Conservation (phyloP, 2,888 invertebrate genomes). For the Tiliacea aurago region DNA sequence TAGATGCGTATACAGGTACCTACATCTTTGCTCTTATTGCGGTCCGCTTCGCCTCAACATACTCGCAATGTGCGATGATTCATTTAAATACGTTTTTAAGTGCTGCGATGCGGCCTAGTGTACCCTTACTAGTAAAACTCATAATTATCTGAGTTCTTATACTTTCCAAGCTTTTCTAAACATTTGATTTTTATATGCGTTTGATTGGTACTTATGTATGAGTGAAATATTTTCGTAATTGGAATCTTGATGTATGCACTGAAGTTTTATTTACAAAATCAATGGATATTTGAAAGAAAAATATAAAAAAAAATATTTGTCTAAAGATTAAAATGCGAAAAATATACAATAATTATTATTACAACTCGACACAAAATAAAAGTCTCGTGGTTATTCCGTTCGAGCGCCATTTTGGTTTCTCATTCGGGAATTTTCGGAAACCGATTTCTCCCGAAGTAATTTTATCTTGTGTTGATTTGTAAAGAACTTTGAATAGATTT, state of each 20-base stretch:
- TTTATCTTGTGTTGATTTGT: slow-evolving; percentile 49
- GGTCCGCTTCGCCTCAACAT: slow-evolving; percentile 1
- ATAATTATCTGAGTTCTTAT: slow-evolving; percentile 24
- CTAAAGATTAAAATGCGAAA: slow-evolving; percentile 4
- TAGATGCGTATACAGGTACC: background rate
- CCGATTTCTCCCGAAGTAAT: slow-evolving; percentile 1
- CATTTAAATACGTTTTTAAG: slow-evolving; percentile 21
- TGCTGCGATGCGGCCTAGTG: slow-evolving; percentile 27
- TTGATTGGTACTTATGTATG: slow-evolving; percentile 43
- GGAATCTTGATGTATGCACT: slow-evolving; percentile 35
- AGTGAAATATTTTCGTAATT: slow-evolving; percentile 34
- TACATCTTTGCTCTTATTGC: background rate
- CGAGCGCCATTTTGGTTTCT: slow-evolving; percentile 20
- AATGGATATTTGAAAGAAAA: slow-evolving; percentile 29
- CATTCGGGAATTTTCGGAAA: background rate
- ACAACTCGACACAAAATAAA: slow-evolving; percentile 38
- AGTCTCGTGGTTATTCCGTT: background rate
- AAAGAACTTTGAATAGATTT: slow-evolving; percentile 31
- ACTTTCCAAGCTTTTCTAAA: slow-evolving; percentile 45
- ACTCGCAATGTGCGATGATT: slow-evolving; percentile 17
- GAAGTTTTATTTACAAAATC: slow-evolving; percentile 11
- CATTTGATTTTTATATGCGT: too few species aligned
- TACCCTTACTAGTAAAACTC: slow-evolving; percentile 25
- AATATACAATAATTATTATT: background rate
- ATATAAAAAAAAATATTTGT: slow-evolving; percentile 3